These are phyloP conservation scores for Diphyllodes magnificus DNA, from an alignment of 2,113 vertebrate genomes.

Conservation along the genomic window DNA sequence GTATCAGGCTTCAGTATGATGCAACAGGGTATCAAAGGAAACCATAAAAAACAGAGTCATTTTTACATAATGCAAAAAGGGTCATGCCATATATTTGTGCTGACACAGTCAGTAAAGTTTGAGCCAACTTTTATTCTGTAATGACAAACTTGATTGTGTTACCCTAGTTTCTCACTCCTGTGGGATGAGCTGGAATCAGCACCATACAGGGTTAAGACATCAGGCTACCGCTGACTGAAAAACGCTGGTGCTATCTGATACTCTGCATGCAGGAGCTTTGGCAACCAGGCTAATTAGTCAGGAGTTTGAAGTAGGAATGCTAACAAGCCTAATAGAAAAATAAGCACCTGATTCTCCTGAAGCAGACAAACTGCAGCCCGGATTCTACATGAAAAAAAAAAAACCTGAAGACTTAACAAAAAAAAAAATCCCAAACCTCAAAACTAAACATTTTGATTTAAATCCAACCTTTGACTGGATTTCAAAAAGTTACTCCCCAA, in stretches of 20 bases:
- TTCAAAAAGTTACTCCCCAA: background rate
- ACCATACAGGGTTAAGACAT: background rate
- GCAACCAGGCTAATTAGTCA: slow-evolving; percentile 41
- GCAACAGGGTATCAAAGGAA: background rate
- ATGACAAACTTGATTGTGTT: background rate
- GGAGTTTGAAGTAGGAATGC: slow-evolving; percentile 27
- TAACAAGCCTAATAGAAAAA: slow-evolving; percentile 10
- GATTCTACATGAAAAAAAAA: background rate
- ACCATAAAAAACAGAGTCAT: background rate
- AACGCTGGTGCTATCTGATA: background rate
- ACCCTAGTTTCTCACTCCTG: background rate
- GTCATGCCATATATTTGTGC: background rate
- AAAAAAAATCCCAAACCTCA: background rate
- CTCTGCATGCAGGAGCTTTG: background rate
- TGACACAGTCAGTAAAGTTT: background rate
- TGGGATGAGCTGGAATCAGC: background rate
- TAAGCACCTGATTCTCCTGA: slow-evolving; percentile 34
- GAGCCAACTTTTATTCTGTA: background rate
- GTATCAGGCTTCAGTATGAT: background rate
- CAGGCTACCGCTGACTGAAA: background rate
- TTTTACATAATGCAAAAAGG: background rate
- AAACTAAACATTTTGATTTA: background rate
- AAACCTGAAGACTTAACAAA: background rate
- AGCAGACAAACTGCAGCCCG: background rate
- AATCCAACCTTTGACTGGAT: background rate